phyloP scores from a whole-genome alignment of 1,140 invertebrate genomes.

The Brachionus paranguensis region DNA sequence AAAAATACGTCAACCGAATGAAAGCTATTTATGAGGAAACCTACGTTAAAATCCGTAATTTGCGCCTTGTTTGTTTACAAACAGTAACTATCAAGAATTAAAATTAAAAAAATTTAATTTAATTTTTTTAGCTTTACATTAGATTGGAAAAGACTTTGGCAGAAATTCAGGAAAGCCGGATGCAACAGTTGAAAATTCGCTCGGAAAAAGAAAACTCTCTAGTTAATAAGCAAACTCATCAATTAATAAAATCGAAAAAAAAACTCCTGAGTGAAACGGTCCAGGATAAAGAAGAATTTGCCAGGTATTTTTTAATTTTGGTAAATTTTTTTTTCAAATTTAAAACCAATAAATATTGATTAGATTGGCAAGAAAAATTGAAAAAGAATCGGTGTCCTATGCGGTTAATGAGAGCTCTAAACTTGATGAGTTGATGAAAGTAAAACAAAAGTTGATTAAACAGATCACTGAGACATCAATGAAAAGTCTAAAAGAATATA shows the following conservation, averaged over 20 bases:
- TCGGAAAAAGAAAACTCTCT: slow-evolving; percentile 21
- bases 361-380: slow-evolving; percentile 12
- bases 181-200: slow-evolving; percentile 1
- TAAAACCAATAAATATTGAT: neutral
- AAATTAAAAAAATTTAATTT: neutral
- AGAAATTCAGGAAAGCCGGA: slow-evolving; percentile 8
- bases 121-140: neutral
- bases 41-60: neutral
- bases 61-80: neutral
- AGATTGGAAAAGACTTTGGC: neutral
- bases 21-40: neutral
- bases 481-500: neutral
- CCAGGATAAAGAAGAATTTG: slow-evolving; percentile 32
- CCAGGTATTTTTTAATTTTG: neutral
- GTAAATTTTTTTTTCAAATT: neutral
- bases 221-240: slow-evolving; percentile 32
- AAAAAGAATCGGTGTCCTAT: slow-evolving; percentile 24
- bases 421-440: neutral
- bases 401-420: slow-evolving; percentile 26
- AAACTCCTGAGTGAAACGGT: neutral
- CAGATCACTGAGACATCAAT: neutral
- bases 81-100: neutral
- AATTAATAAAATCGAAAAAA: slow-evolving; percentile 15
- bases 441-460: slow-evolving; percentile 12
- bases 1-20: slow-evolving; percentile 9